These are phyloP conservation scores for Gambusia holbrooki DNA, from an alignment of 2,113 vertebrate genomes.

Conservation along the genomic window DNA sequence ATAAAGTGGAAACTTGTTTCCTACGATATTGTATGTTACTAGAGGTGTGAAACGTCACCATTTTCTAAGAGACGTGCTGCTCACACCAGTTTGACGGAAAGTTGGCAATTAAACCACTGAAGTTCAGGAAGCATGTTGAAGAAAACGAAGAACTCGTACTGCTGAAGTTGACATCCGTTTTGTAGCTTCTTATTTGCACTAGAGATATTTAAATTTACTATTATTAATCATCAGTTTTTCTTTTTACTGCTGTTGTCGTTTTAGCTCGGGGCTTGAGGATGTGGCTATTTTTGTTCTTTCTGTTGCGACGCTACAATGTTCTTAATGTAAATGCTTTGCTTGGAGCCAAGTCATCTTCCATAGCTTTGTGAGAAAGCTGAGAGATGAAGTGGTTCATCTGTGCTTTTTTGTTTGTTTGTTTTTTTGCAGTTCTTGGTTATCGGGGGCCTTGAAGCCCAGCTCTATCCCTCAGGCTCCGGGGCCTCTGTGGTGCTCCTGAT, in stretches of 20 bases:
- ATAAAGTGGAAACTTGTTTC: no score
- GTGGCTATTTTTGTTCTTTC: background rate
- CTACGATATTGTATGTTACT: no score
- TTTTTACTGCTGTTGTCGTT: background rate
- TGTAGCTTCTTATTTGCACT: background rate
- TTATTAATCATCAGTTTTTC: background rate
- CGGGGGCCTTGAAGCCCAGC: slow-evolving; percentile 87
- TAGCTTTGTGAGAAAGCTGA: background rate
- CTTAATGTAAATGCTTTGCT: background rate
- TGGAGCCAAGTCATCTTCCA: background rate
- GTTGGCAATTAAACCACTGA: no score
- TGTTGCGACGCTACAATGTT: background rate
- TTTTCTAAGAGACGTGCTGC: no score
- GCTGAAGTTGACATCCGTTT: background rate
- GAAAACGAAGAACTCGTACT: background rate
- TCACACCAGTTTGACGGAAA: no score
- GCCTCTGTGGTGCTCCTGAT: slow-evolving; percentile 99
- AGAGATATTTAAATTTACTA: background rate
- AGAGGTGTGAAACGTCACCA: no score
- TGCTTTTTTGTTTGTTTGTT: slow-evolving; percentile 1
- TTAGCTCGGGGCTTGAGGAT: background rate
- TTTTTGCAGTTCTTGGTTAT: slow-evolving; percentile 86
- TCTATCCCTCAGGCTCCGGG: slow-evolving; percentile 94
- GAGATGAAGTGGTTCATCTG: background rate
- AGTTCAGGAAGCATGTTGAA: no score